A percentile compares a stretch with the other conserved stretches of the same genome.
phyloP scores from a whole-genome alignment of 2,797 vertebrate species.

The Podarcis siculus region DNA sequence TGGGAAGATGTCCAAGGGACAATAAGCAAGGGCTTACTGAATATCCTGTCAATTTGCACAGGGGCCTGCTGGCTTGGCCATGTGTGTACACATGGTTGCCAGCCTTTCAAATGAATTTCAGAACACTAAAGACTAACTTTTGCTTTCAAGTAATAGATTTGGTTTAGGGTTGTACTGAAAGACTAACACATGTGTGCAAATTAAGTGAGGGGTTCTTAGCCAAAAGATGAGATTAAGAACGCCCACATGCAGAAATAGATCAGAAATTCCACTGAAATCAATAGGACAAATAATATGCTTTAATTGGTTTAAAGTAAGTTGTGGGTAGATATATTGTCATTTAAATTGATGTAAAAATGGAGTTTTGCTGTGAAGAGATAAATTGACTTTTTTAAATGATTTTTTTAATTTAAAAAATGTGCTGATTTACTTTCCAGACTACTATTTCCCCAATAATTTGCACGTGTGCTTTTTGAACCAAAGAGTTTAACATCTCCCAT shows the following conservation, averaged over 20 bases:
- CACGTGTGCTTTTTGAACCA: not conserved
- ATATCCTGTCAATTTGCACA: too few species aligned
- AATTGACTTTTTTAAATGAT: constrained; percentile 15
- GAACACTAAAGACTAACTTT: not conserved
- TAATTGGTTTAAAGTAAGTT: constrained; percentile 19
- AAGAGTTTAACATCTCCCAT: not conserved
- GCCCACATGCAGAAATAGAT: not conserved
- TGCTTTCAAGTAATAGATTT: not conserved
- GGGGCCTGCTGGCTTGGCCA: too few species aligned
- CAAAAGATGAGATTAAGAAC: not conserved
- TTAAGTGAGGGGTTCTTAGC: not conserved
- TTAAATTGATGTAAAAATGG: constrained; percentile 14
- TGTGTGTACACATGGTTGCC: not conserved
- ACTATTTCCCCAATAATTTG: not conserved
- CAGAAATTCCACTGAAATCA: constrained; percentile 19
- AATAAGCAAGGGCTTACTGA: not conserved
- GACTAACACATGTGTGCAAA: not conserved
- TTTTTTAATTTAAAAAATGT: not conserved
- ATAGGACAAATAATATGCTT: constrained; percentile 7
- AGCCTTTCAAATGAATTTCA: not conserved
- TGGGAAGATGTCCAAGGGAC: too few species aligned
- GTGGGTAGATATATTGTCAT: not conserved
- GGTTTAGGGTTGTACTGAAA: not conserved
- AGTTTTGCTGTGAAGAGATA: constrained; percentile 23
- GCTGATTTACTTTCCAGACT: not conserved